Evolutionary conservation across 2,797 vertebrate genomes (phyloP).

Genomic region (Melanotaenia parkinsoni): DNA sequence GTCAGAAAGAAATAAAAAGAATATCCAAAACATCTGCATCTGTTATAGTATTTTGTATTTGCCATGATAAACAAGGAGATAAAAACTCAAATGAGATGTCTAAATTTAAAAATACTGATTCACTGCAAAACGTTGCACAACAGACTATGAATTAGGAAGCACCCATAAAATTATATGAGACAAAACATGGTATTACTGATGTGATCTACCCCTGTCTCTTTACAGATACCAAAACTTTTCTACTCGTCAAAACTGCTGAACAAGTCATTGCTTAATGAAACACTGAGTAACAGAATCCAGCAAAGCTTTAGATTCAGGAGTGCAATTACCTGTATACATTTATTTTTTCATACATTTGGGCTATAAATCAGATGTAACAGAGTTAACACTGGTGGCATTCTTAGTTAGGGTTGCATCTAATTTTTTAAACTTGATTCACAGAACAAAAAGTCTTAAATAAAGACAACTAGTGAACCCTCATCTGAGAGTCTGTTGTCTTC

Average conservation of each 20-base stretch:
- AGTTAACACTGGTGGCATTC: not conserved
- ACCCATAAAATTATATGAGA: not conserved
- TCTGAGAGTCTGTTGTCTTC: not conserved
- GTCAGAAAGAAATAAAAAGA: not conserved
- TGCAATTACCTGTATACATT: not conserved
- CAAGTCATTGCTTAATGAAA: not conserved
- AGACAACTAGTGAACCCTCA: not conserved
- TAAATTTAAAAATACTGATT: not conserved
- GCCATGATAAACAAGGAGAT: not conserved
- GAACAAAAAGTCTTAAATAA: not conserved
- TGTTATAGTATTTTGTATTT: not conserved
- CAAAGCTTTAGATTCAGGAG: not conserved
- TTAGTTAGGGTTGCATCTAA: not conserved
- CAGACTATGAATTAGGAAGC: not conserved
- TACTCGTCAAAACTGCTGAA: not conserved
- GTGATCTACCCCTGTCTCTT: not conserved
- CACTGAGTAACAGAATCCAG: not conserved
- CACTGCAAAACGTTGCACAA: not conserved
- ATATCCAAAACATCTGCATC: not conserved
- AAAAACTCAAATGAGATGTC: not conserved
- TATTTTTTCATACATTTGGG: not conserved
- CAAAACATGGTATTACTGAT: not conserved
- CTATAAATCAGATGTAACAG: no score
- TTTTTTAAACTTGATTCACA: not conserved
- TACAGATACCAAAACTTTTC: no score